Percentiles rank a stretch among this genome's conserved stretches.
Evolutionary conservation across 1,140 invertebrate species (phyloP).

Genomic region (Nomia melanderi): DNA sequence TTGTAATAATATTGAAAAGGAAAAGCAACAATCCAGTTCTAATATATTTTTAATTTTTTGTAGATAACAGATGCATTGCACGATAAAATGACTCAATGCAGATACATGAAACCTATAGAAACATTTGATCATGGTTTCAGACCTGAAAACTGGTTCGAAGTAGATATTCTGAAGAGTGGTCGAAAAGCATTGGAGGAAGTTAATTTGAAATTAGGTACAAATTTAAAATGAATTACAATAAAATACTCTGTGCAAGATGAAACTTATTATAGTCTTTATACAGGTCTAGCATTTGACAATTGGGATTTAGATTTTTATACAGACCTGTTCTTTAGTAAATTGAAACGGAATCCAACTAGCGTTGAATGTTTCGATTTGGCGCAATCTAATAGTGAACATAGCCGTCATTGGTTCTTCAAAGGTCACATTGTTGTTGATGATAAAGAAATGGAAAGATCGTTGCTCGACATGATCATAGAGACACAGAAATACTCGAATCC

Average conservation of each 20-base stretch:
- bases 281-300: constrained; percentile 92
- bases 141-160: constrained; percentile 89
- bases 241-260: neutral
- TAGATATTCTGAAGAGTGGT: constrained; percentile 90
- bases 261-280: constrained; percentile 16
- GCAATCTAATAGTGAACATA: constrained; percentile 98
- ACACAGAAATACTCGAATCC: constrained; percentile 93
- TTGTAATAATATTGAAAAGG: constrained; percentile 7
- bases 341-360: constrained; percentile 96
- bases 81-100: constrained; percentile 93
- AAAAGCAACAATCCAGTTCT: neutral
- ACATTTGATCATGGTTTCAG: constrained; percentile 88
- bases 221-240: neutral
- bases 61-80: constrained; percentile 85
- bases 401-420: constrained; percentile 96
- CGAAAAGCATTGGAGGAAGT: constrained; percentile 90
- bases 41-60: constrained; percentile 20
- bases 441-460: constrained; percentile 87
- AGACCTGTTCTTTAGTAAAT: constrained; percentile 88
- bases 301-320: constrained; percentile 94
- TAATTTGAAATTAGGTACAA: constrained; percentile 90
- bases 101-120: constrained; percentile 86
- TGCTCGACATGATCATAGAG: constrained; percentile 96
- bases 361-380: constrained; percentile 99
- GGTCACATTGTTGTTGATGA: constrained; percentile 94